Percentiles rank a stretch among this genome's conserved stretches.
These are phyloP conservation scores for Lissonota sp. DNA, from an alignment of 2,888 invertebrate genomes.

Conservation along the genomic window DNA sequence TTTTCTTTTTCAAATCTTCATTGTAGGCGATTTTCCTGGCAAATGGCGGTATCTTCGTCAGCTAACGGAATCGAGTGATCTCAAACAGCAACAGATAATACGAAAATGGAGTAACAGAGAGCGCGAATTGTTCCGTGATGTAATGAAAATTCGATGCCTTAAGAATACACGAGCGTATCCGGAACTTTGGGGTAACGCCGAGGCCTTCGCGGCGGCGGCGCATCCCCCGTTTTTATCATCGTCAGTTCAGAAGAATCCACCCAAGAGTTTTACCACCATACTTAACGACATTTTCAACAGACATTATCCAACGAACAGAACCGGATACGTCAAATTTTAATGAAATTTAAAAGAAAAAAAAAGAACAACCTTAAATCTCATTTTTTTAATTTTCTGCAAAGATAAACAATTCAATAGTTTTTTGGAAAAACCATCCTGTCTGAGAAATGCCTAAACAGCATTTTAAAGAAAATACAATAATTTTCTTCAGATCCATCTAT, in stretches of 20 bases:
- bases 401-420: neutral
- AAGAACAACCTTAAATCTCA: neutral
- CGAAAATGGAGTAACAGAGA: slow-evolving; percentile 81
- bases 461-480: no score
- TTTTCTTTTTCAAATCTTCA: slow-evolving; percentile 56
- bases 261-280: slow-evolving; percentile 36
- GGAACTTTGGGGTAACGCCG: slow-evolving; percentile 57
- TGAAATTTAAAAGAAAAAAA: neutral
- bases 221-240: slow-evolving; percentile 56
- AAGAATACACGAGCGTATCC: slow-evolving; percentile 62
- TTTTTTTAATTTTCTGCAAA: neutral
- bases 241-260: slow-evolving; percentile 28
- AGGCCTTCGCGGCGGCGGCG: slow-evolving; percentile 58
- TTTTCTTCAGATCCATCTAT: no score
- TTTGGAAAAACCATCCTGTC: no score
- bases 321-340: slow-evolving; percentile 45
- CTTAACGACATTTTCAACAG: slow-evolving; percentile 50
- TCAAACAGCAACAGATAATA: slow-evolving; percentile 79
- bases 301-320: slow-evolving; percentile 45
- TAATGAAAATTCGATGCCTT: slow-evolving; percentile 64
- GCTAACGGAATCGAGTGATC: slow-evolving; percentile 80
- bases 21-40: slow-evolving; percentile 80
- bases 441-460: no score
- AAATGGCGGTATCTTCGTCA: slow-evolving; percentile 79
- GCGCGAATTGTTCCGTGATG: slow-evolving; percentile 66